Conservation (phyloP, 1,140 invertebrate species). For the Mylabris phalerata region DNA sequence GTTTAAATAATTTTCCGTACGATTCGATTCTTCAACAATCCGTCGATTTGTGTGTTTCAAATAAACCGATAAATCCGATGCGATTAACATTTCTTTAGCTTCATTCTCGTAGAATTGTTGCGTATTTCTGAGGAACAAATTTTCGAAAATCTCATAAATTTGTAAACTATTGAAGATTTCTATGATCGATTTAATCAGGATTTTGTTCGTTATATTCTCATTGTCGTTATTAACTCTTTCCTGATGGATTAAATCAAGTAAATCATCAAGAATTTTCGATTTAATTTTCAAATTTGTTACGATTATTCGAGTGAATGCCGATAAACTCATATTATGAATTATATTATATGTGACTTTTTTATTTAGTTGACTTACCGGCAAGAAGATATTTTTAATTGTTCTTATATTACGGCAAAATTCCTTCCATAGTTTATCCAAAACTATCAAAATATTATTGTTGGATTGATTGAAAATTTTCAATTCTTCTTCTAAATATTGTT, state of each 20-base stretch:
- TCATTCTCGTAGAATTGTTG: conserved; percentile 84
- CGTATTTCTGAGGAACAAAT: conserved; percentile 83
- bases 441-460: conserved; percentile 78
- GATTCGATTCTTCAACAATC: conserved; percentile 85
- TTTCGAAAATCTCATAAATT: conserved; percentile 91
- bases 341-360: conserved; percentile 23
- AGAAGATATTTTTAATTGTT: conserved; percentile 95
- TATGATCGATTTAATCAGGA: conserved; percentile 84
- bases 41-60: conserved; percentile 86
- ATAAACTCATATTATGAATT: conserved; percentile 65
- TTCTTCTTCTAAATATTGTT: conserved; percentile 79
- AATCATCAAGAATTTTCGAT: conserved; percentile 79
- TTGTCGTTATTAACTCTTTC: conserved; percentile 82
- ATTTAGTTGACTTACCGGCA: conserved; percentile 88
- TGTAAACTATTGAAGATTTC: conserved; percentile 93
- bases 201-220: conserved; percentile 84
- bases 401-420: conserved; percentile 93
- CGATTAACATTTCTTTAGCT: conserved; percentile 77
- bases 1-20: conserved; percentile 86
- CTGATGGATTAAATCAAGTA: conserved; percentile 83
- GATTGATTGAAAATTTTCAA: conserved; percentile 81
- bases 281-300: conserved; percentile 82
- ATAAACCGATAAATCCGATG: conserved; percentile 86
- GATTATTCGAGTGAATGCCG: conserved; percentile 87
- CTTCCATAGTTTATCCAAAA: conserved; percentile 88